These are phyloP conservation scores for Brachionichthys hirsutus DNA, from an alignment of 2,113 vertebrate species.

Conservation along the genomic window DNA sequence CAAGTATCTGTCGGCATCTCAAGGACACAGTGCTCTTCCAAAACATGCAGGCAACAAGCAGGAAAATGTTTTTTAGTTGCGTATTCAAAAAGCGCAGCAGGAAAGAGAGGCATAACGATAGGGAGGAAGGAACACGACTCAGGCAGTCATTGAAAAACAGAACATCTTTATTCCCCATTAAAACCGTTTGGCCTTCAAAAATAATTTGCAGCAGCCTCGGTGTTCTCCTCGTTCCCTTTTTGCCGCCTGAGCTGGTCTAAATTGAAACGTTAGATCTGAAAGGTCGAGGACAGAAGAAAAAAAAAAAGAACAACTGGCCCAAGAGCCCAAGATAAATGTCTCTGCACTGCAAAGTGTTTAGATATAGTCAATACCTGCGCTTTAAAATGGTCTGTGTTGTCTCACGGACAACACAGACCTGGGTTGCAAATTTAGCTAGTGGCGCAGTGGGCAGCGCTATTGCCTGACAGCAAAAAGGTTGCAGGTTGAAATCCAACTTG, in stretches of 20 bases:
- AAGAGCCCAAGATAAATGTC: too few relatives aligned
- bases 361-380: too few relatives aligned
- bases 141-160: slow-evolving; percentile 49
- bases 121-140: background rate
- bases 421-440: too few relatives aligned
- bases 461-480: too few relatives aligned
- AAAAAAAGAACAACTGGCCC: slow-evolving; percentile 7
- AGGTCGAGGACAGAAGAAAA: slow-evolving; percentile 1
- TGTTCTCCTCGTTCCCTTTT: background rate
- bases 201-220: slow-evolving; percentile 5
- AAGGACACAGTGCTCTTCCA: background rate
- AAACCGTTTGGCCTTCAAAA: slow-evolving; percentile 34
- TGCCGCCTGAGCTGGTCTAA: background rate
- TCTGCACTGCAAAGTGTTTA: too few relatives aligned
- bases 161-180: slow-evolving; percentile 57
- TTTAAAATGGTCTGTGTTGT: too few relatives aligned
- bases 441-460: too few relatives aligned
- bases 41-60: slow-evolving; percentile 8
- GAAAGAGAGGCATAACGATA: background rate
- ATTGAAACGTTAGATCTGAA: background rate
- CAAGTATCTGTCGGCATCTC: slow-evolving; percentile 29
- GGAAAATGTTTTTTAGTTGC: background rate
- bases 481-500: too few relatives aligned
- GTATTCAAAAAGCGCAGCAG: slow-evolving; percentile 11
- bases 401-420: too few relatives aligned